These are phyloP conservation scores for Acleris literana DNA, from an alignment of 2,888 invertebrate genomes.

Conservation along the genomic window DNA sequence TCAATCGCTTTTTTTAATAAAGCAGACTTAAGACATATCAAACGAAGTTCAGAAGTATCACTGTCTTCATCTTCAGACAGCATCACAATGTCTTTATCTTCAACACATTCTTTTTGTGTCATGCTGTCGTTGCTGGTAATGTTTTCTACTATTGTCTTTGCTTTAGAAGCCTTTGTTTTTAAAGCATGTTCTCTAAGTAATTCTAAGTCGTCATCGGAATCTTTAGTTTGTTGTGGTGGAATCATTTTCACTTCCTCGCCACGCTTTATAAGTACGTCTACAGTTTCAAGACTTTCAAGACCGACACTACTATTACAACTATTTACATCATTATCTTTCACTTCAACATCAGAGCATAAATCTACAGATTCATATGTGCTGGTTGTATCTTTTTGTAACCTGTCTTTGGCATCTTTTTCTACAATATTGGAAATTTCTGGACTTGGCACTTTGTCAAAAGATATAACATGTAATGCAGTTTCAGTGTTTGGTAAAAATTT, in stretches of 20 bases:
- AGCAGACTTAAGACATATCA: slow-evolving; percentile 88
- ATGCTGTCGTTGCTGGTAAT: slow-evolving; percentile 41
- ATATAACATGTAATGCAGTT: slow-evolving; percentile 19
- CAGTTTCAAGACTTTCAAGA: slow-evolving; percentile 40
- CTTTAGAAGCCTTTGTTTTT: slow-evolving; percentile 68
- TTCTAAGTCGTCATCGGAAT: slow-evolving; percentile 79
- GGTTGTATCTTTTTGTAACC: slow-evolving; percentile 29
- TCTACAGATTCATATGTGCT: slow-evolving; percentile 50
- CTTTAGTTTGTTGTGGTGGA: slow-evolving; percentile 45
- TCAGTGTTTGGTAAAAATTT: slow-evolving; percentile 41
- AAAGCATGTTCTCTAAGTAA: slow-evolving; percentile 72
- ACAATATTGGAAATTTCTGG: slow-evolving; percentile 13
- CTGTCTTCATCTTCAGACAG: slow-evolving; percentile 81
- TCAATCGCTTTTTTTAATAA: slow-evolving; percentile 86
- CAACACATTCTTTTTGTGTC: slow-evolving; percentile 4
- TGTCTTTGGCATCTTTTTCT: slow-evolving; percentile 37
- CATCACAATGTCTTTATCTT: slow-evolving; percentile 40
- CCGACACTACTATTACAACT: not conserved
- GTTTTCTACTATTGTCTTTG: slow-evolving; percentile 42
- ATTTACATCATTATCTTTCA: slow-evolving; percentile 40
- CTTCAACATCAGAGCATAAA: slow-evolving; percentile 54
- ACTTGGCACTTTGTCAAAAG: not conserved
- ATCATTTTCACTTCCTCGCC: too few relatives aligned
- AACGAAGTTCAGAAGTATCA: slow-evolving; percentile 85
- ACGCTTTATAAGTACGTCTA: slow-evolving; percentile 46